A percentile compares a stretch with the other conserved stretches of the same genome.
Evolutionary conservation across 2,113 vertebrate species (phyloP).

Genomic region (Paradisaea rubra): DNA sequence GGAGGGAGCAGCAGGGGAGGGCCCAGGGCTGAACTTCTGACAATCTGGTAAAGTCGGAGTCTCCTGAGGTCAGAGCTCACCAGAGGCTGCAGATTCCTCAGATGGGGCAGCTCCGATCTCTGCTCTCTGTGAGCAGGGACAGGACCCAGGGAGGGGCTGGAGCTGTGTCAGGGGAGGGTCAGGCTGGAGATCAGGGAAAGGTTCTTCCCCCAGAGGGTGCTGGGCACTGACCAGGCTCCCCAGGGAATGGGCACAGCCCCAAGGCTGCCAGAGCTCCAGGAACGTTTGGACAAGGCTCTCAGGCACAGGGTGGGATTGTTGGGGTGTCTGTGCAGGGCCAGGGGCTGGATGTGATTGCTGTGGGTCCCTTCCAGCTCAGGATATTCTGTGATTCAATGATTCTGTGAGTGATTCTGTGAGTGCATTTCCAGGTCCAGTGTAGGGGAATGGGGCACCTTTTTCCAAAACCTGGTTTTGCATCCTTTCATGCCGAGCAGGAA

Average conservation of each 20-base stretch:
- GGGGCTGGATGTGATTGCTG: background rate
- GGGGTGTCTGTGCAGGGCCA: background rate
- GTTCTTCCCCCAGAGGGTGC: background rate
- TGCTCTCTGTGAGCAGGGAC: background rate
- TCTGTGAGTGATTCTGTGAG: background rate
- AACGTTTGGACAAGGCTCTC: accelerated
- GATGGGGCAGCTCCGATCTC: background rate
- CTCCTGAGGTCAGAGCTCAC: background rate
- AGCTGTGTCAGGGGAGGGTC: accelerated
- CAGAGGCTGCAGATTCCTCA: background rate
- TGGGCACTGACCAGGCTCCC: background rate
- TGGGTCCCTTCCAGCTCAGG: background rate
- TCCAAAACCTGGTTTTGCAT: background rate
- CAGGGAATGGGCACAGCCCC: background rate
- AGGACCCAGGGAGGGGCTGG: background rate
- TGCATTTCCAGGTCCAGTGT: background rate
- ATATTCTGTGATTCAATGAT: background rate
- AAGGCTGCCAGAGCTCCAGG: background rate
- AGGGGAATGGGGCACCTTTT: background rate
- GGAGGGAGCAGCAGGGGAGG: background rate
- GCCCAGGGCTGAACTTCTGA: background rate
- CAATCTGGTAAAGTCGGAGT: background rate
- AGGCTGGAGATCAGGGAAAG: background rate
- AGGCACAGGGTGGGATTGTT: background rate
- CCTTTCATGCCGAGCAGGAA: background rate